Evolutionary conservation across 1,140 invertebrate species (phyloP).

Genomic region (Euglossa dilemma): DNA sequence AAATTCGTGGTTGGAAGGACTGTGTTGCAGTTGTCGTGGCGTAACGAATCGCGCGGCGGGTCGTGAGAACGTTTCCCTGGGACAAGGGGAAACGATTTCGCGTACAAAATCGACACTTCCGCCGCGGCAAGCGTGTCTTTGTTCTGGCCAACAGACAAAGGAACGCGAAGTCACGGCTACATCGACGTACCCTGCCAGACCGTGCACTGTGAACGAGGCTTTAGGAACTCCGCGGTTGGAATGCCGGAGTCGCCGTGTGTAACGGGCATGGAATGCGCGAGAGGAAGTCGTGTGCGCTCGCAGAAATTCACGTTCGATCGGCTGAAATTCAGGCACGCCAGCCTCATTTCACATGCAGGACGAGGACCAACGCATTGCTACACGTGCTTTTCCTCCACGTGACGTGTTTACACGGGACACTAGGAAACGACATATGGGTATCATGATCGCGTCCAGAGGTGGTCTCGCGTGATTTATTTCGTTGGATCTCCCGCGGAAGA

Average conservation of each 20-base stretch:
- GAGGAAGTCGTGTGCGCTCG: slow-evolving; percentile 48
- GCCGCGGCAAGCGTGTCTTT: slow-evolving; percentile 27
- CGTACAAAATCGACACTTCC: slow-evolving; percentile 64
- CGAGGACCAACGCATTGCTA: slow-evolving; percentile 36
- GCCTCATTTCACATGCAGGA: slow-evolving; percentile 53
- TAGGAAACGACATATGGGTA: slow-evolving; percentile 2
- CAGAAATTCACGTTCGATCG: slow-evolving; percentile 56
- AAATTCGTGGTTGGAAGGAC: not conserved
- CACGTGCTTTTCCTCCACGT: slow-evolving; percentile 65
- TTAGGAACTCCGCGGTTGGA: slow-evolving; percentile 58
- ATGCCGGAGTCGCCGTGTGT: slow-evolving; percentile 60
- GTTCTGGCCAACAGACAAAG: slow-evolving; percentile 40
- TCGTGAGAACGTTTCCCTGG: slow-evolving; percentile 47
- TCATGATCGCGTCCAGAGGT: slow-evolving; percentile 8
- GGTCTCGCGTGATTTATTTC: slow-evolving; percentile 49
- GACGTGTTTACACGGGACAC: slow-evolving; percentile 37
- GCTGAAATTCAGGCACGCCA: slow-evolving; percentile 56
- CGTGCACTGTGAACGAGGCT: slow-evolving; percentile 41
- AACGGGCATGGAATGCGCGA: slow-evolving; percentile 67
- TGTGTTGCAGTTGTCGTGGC: not conserved
- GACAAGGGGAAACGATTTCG: slow-evolving; percentile 51
- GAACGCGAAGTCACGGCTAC: not conserved
- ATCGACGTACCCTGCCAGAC: no score
- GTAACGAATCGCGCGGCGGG: slow-evolving; percentile 4
- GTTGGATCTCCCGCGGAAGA: not conserved